A percentile compares a stretch with the other conserved stretches of the same genome.
Conservation (phyloP, 2,113 vertebrate species). For the Notarius lentiginosus region DNA sequence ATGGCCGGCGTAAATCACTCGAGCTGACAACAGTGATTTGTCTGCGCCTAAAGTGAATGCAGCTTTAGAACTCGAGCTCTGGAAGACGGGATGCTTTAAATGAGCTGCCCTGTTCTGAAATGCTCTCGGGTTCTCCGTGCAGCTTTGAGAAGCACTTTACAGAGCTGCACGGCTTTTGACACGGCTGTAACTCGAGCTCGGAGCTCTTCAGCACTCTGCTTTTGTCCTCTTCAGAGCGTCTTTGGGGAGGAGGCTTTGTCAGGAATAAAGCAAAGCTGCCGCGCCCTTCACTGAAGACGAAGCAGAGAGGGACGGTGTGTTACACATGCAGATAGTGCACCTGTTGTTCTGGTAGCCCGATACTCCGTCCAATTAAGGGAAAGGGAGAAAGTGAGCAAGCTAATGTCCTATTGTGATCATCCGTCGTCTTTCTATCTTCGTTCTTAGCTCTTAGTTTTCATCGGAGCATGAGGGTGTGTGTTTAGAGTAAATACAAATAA, state of each 20-base stretch:
- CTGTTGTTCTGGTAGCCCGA: conserved; percentile 47
- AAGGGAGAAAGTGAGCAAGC: conserved; percentile 13
- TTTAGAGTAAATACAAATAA: background rate
- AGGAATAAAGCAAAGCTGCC: conserved; percentile 32
- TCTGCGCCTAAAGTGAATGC: background rate
- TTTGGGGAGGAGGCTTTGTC: conserved; percentile 34
- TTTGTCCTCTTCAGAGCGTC: conserved; percentile 41
- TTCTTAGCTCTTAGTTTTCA: background rate
- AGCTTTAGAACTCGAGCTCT: conserved; percentile 16
- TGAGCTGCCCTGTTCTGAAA: conserved; percentile 13
- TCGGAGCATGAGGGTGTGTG: background rate
- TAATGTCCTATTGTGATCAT: background rate
- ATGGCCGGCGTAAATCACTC: background rate
- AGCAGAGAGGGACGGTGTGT: conserved; percentile 28
- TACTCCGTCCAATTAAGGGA: conserved; percentile 14
- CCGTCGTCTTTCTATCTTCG: conserved; percentile 4
- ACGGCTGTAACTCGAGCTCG: conserved; percentile 27
- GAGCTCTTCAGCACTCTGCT: conserved; percentile 10
- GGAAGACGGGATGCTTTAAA: conserved; percentile 9
- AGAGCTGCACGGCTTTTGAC: conserved; percentile 10
- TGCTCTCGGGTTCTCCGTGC: background rate
- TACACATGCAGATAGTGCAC: conserved; percentile 44
- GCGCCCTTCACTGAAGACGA: conserved; percentile 38
- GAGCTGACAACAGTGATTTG: background rate
- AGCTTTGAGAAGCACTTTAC: conserved; percentile 23